Conservation (phyloP, 2,888 invertebrate species). For the Chymomyza caudatula region DNA sequence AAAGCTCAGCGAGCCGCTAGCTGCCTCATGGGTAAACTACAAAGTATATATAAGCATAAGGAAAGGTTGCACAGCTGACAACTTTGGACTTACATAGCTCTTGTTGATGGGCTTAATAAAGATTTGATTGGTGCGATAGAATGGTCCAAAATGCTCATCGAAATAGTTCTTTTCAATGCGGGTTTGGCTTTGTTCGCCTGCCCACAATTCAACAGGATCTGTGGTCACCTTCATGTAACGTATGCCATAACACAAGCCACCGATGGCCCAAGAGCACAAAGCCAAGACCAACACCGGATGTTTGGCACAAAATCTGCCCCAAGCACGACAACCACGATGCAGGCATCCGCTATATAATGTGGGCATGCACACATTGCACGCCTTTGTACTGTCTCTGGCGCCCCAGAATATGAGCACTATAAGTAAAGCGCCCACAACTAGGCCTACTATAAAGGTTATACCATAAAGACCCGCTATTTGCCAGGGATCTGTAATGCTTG, state of each 20-base stretch:
- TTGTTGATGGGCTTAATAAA: conserved; percentile 85
- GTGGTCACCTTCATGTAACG: conserved; percentile 85
- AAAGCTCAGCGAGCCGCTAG: conserved; percentile 79
- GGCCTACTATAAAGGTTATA: conserved; percentile 82
- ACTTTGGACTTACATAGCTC: conserved; percentile 77
- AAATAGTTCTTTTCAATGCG: conserved; percentile 91
- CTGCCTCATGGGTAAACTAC: conserved; percentile 77
- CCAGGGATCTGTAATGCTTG: conserved; percentile 78
- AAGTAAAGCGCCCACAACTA: conserved; percentile 79
- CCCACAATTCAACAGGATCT: conserved; percentile 96
- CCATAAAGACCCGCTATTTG: conserved; percentile 82
- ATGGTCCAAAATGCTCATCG: conserved; percentile 91
- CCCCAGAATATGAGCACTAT: conserved; percentile 68
- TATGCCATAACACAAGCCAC: conserved; percentile 83
- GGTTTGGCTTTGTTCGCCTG: conserved; percentile 88
- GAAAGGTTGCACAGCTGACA: neutral
- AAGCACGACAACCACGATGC: conserved; percentile 76
- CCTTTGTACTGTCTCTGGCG: conserved; percentile 14
- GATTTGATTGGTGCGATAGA: conserved; percentile 93
- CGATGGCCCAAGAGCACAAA: conserved; percentile 81
- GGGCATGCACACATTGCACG: conserved; percentile 51
- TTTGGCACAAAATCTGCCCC: conserved; percentile 82
- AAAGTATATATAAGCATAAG: neutral
- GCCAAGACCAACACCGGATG: conserved; percentile 83
- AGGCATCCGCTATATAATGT: conserved; percentile 73